Evolutionary conservation across 2,113 vertebrate species (phyloP), one percentile per base, ranked within the genome.

Genomic region (Malurus elegans): DNA sequence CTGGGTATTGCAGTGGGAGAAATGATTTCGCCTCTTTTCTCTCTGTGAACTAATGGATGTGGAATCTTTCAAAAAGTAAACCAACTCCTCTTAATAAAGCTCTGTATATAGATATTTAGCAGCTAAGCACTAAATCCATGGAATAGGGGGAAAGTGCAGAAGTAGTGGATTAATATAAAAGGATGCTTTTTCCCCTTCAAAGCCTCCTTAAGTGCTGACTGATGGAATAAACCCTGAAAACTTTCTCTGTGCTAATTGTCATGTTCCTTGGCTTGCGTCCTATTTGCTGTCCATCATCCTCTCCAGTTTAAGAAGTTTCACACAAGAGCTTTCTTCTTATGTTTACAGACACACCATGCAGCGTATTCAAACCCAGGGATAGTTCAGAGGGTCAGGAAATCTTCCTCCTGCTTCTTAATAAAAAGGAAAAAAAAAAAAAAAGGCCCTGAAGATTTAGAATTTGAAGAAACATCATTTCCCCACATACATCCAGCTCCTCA

Each of bases 131-230:
- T 97, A 96, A 95, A 97, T 97, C 96, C 90, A 86, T 34, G 88
- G 90, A 93, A 80, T 38, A 71, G 81, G 80, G 82, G 75, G 62
- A 91, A 90, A 92, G 90, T 88, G 91, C 93, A 91, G 86, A 88
- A 96, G 79, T 88, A 86, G 88, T 96, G 96, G 95, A 96, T 97
- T 97, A 96, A 92, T 96, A 92, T 91, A 90, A 93, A 97, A 90
- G 93, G 82, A 81, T 93, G 85, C 82, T 96, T 96, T 96, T 94
- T 94, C 86, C 82, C 85, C 94, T 93, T 92, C 90, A 96, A 93
- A 96, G 93, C 92, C 82, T 95, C 94, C 88, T 95, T 97, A 97
- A 97, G 89, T 96, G 95, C 94, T 97, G 95, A 97, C 93, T 95
- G 94, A 89, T 82, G 93, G 95, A 97, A 97, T 96, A 96, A 97